A percentile compares a stretch with the other conserved stretches of the same genome.
These are phyloP conservation scores for Drosophila sucinea DNA, from an alignment of 1,140 invertebrate species.

Conservation along the genomic window DNA sequence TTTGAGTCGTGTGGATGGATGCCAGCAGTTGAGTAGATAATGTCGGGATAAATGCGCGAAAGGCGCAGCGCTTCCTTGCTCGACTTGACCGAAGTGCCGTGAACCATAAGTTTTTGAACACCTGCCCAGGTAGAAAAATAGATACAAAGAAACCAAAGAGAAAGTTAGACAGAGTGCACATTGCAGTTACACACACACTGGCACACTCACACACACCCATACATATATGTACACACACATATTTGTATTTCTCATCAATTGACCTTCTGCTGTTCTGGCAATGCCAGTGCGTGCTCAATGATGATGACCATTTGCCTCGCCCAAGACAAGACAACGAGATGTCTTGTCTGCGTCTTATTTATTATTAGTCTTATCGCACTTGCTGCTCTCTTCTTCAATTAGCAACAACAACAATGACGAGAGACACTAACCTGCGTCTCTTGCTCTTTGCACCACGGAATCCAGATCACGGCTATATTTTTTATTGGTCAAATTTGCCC, in stretches of 20 bases:
- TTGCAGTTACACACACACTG: conserved; percentile 19
- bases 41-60: conserved; percentile 94
- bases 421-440: conserved; percentile 90
- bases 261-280: conserved; percentile 43
- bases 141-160: conserved; percentile 18
- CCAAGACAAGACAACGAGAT: conserved; percentile 44
- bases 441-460: conserved; percentile 95
- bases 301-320: conserved; percentile 52
- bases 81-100: conserved; percentile 92
- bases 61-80: conserved; percentile 95
- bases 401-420: conserved; percentile 12
- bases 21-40: conserved; percentile 96
- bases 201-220: background rate
- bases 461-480: conserved; percentile 96
- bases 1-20: conserved; percentile 98
- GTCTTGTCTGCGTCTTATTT: conserved; percentile 34
- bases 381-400: conserved; percentile 41
- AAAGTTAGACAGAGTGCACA: conserved; percentile 53
- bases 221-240: background rate
- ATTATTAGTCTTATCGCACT: conserved; percentile 47
- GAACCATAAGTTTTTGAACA: conserved; percentile 97
- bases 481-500: conserved; percentile 97
- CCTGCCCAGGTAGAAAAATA: conserved; percentile 84
- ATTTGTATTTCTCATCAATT: conserved; percentile 14
- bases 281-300: background rate